Conservation (phyloP, 2,797 vertebrate species). For the Gallinago stenura region DNA sequence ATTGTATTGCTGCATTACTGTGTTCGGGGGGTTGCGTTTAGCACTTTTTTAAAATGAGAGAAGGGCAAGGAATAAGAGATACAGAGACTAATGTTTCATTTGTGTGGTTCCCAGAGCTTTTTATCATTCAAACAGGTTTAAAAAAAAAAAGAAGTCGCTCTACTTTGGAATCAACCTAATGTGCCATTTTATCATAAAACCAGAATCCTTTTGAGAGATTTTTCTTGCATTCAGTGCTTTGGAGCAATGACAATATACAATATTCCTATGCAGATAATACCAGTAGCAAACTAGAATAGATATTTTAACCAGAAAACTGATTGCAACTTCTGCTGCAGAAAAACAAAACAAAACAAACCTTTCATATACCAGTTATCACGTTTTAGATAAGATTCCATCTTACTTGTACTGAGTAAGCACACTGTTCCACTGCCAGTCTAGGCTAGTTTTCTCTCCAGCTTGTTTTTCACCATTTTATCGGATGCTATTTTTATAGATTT, state of each 20-base stretch:
- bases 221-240: not conserved
- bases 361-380: not conserved
- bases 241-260: not conserved
- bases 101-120: not conserved
- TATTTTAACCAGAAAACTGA: not conserved
- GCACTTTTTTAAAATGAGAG: conserved; percentile 12
- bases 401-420: not conserved
- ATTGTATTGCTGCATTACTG: not conserved
- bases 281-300: not conserved
- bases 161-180: not conserved
- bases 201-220: not conserved
- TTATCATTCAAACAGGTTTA: not conserved
- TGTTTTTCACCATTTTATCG: conserved; percentile 31
- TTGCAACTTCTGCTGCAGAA: not conserved
- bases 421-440: not conserved
- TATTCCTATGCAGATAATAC: not conserved
- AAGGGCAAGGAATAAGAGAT: not conserved
- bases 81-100: not conserved
- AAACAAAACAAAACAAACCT: not conserved
- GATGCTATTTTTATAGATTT: conserved; percentile 35
- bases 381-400: not conserved
- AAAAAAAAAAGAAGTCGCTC: not conserved
- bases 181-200: conserved; percentile 5
- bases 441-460: conserved; percentile 21
- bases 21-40: not conserved